phyloP scores from a whole-genome alignment of 2,113 vertebrate species.

The Oostethus manadensis region DNA sequence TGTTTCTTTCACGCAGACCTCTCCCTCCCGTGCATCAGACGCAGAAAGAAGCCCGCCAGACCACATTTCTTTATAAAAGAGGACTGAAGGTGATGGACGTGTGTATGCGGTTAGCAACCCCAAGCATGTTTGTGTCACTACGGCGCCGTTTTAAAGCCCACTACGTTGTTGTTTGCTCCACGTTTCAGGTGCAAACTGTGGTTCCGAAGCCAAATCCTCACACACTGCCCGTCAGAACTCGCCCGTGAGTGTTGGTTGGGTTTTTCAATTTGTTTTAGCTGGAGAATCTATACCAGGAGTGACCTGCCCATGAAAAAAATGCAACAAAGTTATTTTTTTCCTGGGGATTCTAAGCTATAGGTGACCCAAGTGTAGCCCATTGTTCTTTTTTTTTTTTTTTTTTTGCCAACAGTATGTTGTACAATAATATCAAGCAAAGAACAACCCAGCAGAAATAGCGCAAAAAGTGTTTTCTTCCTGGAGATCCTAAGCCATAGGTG shows the following conservation, averaged over 20 bases:
- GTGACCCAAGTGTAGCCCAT: too few species aligned
- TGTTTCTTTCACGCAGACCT: slow-evolving; percentile 33
- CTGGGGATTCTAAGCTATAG: too few species aligned
- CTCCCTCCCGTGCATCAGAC: slow-evolving; percentile 51
- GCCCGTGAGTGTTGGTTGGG: slow-evolving; percentile 47
- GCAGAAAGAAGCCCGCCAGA: slow-evolving; percentile 87
- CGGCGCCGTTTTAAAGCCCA: not conserved
- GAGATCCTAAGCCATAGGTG: too few species aligned
- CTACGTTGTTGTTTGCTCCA: not conserved
- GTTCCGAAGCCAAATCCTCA: slow-evolving; percentile 40
- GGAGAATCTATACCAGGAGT: not conserved
- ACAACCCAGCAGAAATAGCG: too few species aligned
- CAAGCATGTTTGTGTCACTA: not conserved
- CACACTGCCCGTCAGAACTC: slow-evolving; percentile 39
- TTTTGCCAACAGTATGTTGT: too few species aligned
- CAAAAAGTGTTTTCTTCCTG: too few species aligned
- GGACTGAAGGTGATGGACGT: slow-evolving; percentile 81
- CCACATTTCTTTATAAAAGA: slow-evolving; percentile 89
- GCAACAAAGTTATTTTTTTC: too few species aligned
- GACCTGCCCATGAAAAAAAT: too few species aligned
- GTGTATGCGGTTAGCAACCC: not conserved
- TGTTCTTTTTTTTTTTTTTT: too few species aligned
- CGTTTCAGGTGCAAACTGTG: slow-evolving; percentile 56
- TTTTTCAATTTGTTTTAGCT: not conserved
- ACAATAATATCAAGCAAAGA: too few species aligned